Percentiles rank a stretch among this genome's conserved stretches.
Conservation (phyloP, 2,888 invertebrate species). For the Hecatera dysodea region DNA sequence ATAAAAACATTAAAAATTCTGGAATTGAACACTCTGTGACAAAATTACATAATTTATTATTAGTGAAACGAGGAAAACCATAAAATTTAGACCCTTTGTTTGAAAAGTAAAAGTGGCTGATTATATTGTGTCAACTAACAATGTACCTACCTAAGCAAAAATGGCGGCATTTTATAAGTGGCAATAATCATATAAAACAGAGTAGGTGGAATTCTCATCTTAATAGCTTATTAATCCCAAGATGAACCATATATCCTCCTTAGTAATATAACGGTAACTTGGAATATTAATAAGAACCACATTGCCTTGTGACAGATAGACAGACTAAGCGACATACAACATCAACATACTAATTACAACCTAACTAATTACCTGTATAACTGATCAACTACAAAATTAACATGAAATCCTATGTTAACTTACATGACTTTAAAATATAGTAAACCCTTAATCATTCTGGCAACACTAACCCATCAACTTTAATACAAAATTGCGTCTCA, state of each 20-base stretch:
- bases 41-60: not conserved
- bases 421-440: not conserved
- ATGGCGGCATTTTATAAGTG: not conserved
- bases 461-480: conserved; percentile 21
- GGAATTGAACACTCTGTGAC: not conserved
- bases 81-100: not conserved
- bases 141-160: not conserved
- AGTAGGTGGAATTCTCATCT: not conserved
- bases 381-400: not conserved
- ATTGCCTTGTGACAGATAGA: not conserved
- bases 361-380: conserved; percentile 8
- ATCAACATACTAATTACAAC: conserved; percentile 9
- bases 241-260: not conserved
- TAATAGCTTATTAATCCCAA: not conserved
- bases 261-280: not conserved
- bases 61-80: conserved; percentile 30
- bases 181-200: not conserved
- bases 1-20: not conserved
- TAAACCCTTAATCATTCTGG: conserved; percentile 20
- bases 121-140: not conserved
- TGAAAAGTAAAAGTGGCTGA: not conserved
- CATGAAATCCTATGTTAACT: not conserved
- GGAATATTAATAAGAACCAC: conserved; percentile 24
- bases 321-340: not conserved
- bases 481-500: conserved; percentile 34